phyloP scores from a whole-genome alignment of 2,797 vertebrate genomes.

The Labroides dimidiatus region DNA sequence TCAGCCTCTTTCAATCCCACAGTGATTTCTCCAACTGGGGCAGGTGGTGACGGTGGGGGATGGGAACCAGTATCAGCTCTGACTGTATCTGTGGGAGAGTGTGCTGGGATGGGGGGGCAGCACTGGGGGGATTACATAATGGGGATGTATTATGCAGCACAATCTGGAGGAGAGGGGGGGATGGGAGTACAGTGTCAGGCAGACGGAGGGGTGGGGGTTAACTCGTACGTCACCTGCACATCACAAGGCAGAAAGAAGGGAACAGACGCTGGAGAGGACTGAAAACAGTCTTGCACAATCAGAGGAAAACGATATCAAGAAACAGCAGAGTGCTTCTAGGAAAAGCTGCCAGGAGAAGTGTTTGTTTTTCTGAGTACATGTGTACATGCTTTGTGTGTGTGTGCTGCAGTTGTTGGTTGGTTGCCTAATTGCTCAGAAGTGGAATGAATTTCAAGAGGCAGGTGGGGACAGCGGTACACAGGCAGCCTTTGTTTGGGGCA shows the following conservation, averaged over 20 bases:
- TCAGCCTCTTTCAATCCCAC: conserved; percentile 42
- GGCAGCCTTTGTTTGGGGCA: conserved; percentile 29
- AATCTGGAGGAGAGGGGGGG: conserved; percentile 16
- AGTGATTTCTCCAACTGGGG: conserved; percentile 31
- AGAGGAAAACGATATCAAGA: conserved; percentile 9
- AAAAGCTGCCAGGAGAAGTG: conserved; percentile 17
- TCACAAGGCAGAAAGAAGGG: conserved; percentile 6
- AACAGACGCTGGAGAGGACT: background rate
- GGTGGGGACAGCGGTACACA: conserved; percentile 44
- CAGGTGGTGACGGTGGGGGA: conserved; percentile 52
- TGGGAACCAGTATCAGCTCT: conserved; percentile 18
- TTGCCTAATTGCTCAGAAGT: conserved; percentile 42
- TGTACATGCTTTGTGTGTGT: conserved; percentile 15
- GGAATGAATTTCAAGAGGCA: conserved; percentile 58
- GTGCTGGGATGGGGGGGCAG: background rate
- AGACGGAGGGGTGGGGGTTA: background rate
- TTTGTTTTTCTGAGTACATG: conserved; percentile 1
- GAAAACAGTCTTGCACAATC: conserved; percentile 20
- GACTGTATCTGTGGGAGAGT: conserved; percentile 18
- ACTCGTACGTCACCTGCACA: background rate
- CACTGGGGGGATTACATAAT: conserved; percentile 64
- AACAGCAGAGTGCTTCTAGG: conserved; percentile 19
- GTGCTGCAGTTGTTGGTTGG: conserved; percentile 31
- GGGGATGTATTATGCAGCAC: conserved; percentile 21
- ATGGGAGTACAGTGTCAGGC: background rate